Evolutionary conservation across 1,140 invertebrate species (phyloP), one percentile per base, ranked within the genome.

Genomic region (Brachionus koreanus): DNA sequence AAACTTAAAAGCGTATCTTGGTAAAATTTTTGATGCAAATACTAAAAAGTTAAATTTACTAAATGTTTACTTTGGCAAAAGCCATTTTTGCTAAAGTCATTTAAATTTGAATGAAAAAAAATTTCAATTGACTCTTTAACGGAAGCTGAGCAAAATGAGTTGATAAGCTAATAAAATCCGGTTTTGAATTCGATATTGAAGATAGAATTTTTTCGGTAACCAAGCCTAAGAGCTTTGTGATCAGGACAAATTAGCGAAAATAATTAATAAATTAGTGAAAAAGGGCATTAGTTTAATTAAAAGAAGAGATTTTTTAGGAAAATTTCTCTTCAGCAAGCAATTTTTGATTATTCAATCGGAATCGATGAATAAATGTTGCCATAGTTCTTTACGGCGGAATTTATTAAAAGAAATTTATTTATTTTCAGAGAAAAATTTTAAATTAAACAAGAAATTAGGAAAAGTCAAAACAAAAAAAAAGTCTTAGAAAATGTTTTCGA

Each of bases 291-390:
- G n/a, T 57, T 57, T 57, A 65, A 33, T 65, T 65, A 65, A 65
- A 1, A 33, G 10, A 19, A 35, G 9, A 39, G 35, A 69, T 39
- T 12, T 69, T 37, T 39, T 23, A 37, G 39, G 19, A 35, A 23
- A 10, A 16, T 37, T 16, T 37, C 33, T 69, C 16, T 39, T 69
- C 16, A 57, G 49, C 49, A 57, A 57, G 49, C 5, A 57, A 16
- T 69, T 16, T 16, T 69, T 69, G 33, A 16, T 69, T 69, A 69
- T 69, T 69, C 65, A 39, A 69, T 69, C 19, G 37, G 16, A 69
- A 69, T 69, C 65, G 65, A 69, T 69, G 35, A 69, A 39, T 39
- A 69, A 69, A 69, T 69, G 65, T 69, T 69, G 65, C 65, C 65
- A 69, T 69, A 69, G 65, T 33, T 69, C 35, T 69, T 69, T 37